Percentiles rank a stretch among this genome's conserved stretches.
phyloP scores from a whole-genome alignment of 2,797 vertebrate genomes.

The Oreochromis grahami region DNA sequence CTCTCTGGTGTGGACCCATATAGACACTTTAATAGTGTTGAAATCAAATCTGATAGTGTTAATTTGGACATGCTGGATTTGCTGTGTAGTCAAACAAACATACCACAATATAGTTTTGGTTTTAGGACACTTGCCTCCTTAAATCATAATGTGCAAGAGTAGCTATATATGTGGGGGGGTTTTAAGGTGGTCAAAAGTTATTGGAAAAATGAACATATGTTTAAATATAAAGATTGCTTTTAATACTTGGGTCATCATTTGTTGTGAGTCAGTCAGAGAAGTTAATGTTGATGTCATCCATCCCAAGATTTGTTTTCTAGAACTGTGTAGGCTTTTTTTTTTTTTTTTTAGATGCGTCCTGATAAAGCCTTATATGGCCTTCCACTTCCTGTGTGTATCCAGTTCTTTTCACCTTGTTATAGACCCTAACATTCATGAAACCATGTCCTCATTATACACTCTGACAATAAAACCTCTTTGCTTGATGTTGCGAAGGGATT shows the following conservation, averaged over 20 bases:
- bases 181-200: background rate
- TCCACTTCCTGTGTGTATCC: background rate
- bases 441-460: background rate
- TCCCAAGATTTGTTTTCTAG: background rate
- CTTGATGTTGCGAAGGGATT: background rate
- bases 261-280: background rate
- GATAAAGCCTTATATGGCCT: background rate
- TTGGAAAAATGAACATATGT: background rate
- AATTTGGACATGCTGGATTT: no score
- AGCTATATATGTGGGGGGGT: fast-evolving
- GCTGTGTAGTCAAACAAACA: background rate
- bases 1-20: no score
- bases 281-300: background rate
- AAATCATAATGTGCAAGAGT: background rate
- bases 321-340: background rate
- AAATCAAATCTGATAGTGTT: no score
- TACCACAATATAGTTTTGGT: background rate
- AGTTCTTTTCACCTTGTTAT: background rate
- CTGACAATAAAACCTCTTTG: background rate
- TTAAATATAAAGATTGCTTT: background rate
- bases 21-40: no score
- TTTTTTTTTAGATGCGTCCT: background rate
- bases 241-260: background rate
- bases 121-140: background rate
- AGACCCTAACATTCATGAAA: background rate